Conservation (phyloP, 2,797 vertebrate species). For the Otolemur crassicaudatus region DNA sequence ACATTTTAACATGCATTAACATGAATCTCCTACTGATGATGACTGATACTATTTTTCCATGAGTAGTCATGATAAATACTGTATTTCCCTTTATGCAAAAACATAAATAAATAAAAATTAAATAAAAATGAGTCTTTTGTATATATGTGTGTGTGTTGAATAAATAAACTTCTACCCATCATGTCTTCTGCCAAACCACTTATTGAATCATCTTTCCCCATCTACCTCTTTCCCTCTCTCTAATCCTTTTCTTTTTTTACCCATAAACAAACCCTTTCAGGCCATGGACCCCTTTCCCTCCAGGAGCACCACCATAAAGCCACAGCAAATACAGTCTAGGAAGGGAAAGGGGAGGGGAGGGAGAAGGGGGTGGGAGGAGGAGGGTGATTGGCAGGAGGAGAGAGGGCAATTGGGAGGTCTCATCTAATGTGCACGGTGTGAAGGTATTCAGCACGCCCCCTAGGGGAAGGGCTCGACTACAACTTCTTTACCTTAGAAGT, state of each 20-base stretch:
- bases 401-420: too few species aligned
- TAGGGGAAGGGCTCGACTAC: too few species aligned
- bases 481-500: too few species aligned
- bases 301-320: too few species aligned
- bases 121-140: background rate
- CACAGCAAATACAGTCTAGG: too few species aligned
- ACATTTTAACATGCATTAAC: conserved; percentile 25
- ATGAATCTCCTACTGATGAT: background rate
- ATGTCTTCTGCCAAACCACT: background rate
- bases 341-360: too few species aligned
- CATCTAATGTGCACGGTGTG: too few species aligned
- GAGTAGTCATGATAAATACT: background rate
- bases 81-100: background rate
- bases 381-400: too few species aligned
- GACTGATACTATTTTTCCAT: background rate
- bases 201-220: background rate
- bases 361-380: too few species aligned
- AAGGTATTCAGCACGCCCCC: too few species aligned
- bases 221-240: background rate
- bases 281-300: background rate
- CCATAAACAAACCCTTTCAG: background rate
- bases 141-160: background rate
- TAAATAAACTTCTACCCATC: background rate
- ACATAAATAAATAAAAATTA: background rate
- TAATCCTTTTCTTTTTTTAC: background rate